A percentile compares a stretch with the other conserved stretches of the same genome.
Conservation (phyloP, 2,113 vertebrate species). For the Erythrocercus mccallii region DNA sequence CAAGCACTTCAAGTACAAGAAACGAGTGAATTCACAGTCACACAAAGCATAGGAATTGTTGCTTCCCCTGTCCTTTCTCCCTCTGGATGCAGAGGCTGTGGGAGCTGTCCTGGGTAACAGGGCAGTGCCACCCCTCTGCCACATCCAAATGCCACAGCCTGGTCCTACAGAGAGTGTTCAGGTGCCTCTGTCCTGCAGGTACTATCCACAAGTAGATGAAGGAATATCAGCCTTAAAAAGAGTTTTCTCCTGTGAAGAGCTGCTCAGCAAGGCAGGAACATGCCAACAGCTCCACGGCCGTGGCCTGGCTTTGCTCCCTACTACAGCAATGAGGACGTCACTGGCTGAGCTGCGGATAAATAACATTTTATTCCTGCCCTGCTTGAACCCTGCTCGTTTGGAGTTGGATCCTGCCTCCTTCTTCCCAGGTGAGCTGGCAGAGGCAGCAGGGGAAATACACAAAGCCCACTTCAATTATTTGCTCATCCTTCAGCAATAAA, state of each 20-base stretch:
- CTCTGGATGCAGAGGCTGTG: neutral
- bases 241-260: neutral
- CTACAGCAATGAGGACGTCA: neutral
- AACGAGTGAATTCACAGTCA: neutral
- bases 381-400: neutral
- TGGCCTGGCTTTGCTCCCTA: neutral
- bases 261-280: neutral
- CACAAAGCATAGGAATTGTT: fast-evolving
- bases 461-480: neutral
- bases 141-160: neutral
- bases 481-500: neutral
- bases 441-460: neutral
- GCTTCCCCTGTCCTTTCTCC: neutral
- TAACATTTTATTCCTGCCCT: neutral
- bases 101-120: neutral
- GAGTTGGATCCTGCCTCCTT: neutral
- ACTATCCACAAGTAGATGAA: neutral
- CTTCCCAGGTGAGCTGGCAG: neutral
- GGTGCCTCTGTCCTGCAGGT: neutral
- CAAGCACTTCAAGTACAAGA: neutral
- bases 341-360: neutral
- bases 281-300: neutral
- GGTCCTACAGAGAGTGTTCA: neutral
- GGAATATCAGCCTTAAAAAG: neutral
- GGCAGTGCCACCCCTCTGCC: neutral